phyloP scores from a whole-genome alignment of 2,888 invertebrate genomes.

The Calameuta idolon region DNA sequence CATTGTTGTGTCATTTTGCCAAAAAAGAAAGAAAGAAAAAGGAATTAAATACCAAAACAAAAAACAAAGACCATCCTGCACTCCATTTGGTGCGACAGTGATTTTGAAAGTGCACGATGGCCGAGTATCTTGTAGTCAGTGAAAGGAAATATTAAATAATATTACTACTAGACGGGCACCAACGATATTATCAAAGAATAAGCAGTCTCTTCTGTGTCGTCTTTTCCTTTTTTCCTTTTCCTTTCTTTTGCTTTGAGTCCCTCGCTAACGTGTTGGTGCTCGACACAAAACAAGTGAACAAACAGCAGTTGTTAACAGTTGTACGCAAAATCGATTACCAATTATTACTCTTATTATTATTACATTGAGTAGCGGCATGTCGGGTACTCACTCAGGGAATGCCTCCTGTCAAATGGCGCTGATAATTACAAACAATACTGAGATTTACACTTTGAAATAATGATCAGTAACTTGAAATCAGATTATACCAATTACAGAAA shows the following conservation, averaged over 20 bases:
- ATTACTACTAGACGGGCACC: constrained; percentile 30
- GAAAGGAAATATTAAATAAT: not conserved
- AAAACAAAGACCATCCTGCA: constrained; percentile 31
- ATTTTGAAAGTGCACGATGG: not conserved
- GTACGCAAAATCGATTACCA: constrained; percentile 52
- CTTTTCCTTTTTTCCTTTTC: constrained; percentile 21
- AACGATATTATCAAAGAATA: constrained; percentile 45
- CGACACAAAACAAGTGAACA: constrained; percentile 61
- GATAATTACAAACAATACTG: constrained; percentile 66
- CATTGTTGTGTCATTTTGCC: constrained; percentile 25
- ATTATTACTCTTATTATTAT: constrained; percentile 52
- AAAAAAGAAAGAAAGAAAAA: constrained; percentile 61
- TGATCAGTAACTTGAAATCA: constrained; percentile 61
- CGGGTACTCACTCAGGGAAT: constrained; percentile 66
- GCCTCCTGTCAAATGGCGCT: constrained; percentile 66
- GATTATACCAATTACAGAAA: constrained; percentile 49
- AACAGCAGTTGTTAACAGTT: constrained; percentile 48
- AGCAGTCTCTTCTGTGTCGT: constrained; percentile 42
- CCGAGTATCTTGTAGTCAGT: not conserved
- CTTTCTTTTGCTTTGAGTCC: constrained; percentile 20
- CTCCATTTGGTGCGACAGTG: not conserved
- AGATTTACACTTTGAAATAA: constrained; percentile 66
- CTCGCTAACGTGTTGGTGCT: constrained; percentile 51
- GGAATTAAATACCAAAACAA: constrained; percentile 24
- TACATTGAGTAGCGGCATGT: constrained; percentile 66